Evolutionary conservation across 2,797 vertebrate genomes (phyloP), one percentile per base, ranked within the genome.

Genomic region (Meriones psammophilus): DNA sequence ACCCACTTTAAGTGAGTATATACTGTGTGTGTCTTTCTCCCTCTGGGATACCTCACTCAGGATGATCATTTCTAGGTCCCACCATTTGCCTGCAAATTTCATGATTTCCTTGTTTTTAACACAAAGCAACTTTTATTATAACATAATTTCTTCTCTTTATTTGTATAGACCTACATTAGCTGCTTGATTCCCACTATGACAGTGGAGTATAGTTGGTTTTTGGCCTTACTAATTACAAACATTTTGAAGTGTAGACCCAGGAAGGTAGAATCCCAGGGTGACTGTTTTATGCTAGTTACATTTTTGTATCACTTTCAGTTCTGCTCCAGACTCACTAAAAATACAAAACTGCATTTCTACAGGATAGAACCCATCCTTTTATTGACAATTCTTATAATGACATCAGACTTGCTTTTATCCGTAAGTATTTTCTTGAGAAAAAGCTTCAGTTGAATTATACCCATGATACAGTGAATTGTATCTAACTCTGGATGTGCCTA

Each of bases 271-370:
- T 78, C 30, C 1, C 33, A 92, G 6, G 68, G 77, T 54, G n/a
- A 22, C 3, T 54, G 22, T 60, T 71, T 89, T 50, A 54, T 66
- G 22, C 13, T 78, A 46, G 30, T 6, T 73, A 60, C 17, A 60
- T 33, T 69, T 71, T 90, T 97, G 0, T 89, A 24, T 76, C n/a
- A 74, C 15, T 89, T 95, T 90, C 95, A 24, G 50, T 91, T 92
- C 92, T 91, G 80, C 14, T 36, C 36, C 62, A 73, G 6, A 56
- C 30, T 87, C 62, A 39, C 95, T 88, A 14, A 94, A 91, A 89
- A 85, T 62, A 91, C 92, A 50, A 71, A 66, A 92, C 39, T 73
- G 58, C 26, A 83, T 73, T 92, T 94, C 22, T 89, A 18, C 9
- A 88, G 88, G 46, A 8, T 71, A 24, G 83, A 90, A 26, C 26